Percentiles rank a stretch among this genome's conserved stretches.
Conservation (phyloP, 1,140 invertebrate genomes). For the Yoshiicerus persimilis region DNA sequence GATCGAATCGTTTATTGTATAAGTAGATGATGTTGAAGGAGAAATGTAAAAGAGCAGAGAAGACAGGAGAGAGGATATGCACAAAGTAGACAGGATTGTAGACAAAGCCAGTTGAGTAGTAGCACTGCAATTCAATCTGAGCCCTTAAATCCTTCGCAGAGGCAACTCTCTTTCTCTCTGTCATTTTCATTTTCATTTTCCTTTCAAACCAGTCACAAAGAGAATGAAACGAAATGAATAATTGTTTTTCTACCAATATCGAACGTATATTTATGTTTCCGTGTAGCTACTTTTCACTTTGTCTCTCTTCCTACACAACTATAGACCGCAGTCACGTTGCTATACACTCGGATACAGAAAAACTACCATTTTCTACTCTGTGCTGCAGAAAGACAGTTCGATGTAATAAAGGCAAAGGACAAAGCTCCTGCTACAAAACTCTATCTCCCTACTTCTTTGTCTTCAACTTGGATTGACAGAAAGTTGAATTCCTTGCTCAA, state of each 20-base stretch:
- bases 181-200: conserved; percentile 24
- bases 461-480: conserved; percentile 1
- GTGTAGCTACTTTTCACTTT: not conserved
- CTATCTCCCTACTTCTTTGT: not conserved
- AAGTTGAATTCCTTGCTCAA: not conserved
- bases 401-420: not conserved
- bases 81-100: not conserved
- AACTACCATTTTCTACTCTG: not conserved
- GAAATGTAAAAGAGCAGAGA: not conserved
- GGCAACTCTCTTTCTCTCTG: not conserved
- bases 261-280: conserved; percentile 20
- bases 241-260: conserved; percentile 23
- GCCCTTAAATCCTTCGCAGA: not conserved
- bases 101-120: not conserved
- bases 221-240: conserved; percentile 26
- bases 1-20: not conserved
- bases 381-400: not conserved
- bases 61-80: not conserved
- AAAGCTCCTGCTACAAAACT: not conserved
- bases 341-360: not conserved
- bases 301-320: not conserved
- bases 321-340: not conserved
- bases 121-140: conserved; percentile 4
- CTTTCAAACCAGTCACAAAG: conserved; percentile 18
- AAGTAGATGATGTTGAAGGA: not conserved